phyloP scores from a whole-genome alignment of 2,113 vertebrate species.

The Desmodus rotundus region DNA sequence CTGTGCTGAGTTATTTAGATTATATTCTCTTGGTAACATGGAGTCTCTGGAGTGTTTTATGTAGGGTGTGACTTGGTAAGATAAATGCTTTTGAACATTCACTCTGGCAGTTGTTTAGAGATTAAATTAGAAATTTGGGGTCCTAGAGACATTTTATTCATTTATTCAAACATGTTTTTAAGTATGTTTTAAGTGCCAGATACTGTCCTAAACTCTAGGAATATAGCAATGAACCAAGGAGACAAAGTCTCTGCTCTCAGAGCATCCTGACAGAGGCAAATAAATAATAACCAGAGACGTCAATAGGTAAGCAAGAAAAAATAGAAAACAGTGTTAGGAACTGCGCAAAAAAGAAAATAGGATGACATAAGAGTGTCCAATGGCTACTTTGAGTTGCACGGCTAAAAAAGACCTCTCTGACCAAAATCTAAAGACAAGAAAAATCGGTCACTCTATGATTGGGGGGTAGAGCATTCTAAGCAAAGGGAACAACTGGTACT shows the following conservation, averaged over 20 bases:
- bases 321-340: neutral
- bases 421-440: neutral
- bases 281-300: neutral
- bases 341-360: neutral
- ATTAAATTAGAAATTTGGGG: neutral
- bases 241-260: neutral
- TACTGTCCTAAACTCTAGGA: neutral
- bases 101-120: neutral
- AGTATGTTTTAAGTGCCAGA: neutral
- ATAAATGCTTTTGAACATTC: neutral
- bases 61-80: neutral
- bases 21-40: neutral
- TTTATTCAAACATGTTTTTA: neutral
- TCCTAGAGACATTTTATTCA: neutral
- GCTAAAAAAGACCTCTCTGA: neutral
- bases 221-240: neutral
- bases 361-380: neutral
- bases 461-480: neutral
- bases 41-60: neutral
- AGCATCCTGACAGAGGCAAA: neutral
- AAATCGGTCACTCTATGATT: neutral
- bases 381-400: neutral
- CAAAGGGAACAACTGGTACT: neutral
- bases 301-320: neutral
- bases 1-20: neutral